Percentiles rank a stretch among this genome's conserved stretches.
Conservation (phyloP, 1,140 invertebrate genomes). For the Steinernema khuongi region DNA sequence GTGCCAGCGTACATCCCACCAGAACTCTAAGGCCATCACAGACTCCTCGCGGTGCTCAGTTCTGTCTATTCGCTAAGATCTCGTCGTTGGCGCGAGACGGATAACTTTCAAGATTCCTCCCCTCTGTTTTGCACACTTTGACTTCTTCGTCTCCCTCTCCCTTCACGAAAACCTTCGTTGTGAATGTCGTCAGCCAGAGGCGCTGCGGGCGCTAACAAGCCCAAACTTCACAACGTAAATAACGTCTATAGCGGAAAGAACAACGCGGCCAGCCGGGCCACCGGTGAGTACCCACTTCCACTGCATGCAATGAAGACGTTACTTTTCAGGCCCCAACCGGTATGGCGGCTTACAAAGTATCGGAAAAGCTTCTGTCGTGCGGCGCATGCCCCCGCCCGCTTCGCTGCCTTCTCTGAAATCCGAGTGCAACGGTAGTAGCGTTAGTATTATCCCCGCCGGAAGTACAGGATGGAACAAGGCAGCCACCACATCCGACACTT, state of each 20-base stretch:
- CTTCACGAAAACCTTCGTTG: background rate
- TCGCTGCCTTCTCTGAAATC: conserved; percentile 56
- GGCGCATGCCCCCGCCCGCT: conserved; percentile 58
- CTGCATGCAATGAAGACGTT: background rate
- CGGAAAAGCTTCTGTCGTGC: conserved; percentile 53
- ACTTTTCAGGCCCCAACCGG: conserved; percentile 41
- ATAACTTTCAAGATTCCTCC: conserved; percentile 13
- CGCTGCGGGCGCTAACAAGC: conserved; percentile 49
- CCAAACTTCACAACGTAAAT: conserved; percentile 54
- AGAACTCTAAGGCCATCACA: background rate
- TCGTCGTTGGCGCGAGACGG: background rate
- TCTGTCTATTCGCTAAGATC: background rate
- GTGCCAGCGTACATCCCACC: background rate
- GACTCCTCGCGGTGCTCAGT: background rate
- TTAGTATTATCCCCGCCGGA: conserved; percentile 48
- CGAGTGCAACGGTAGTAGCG: conserved; percentile 49
- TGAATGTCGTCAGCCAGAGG: conserved; percentile 24
- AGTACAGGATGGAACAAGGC: conserved; percentile 56
- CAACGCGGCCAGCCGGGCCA: conserved; percentile 29
- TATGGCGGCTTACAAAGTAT: conserved; percentile 50
- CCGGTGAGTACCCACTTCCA: conserved; percentile 27
- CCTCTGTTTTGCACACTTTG: background rate
- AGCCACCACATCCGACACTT: conserved; percentile 21
- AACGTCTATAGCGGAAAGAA: conserved; percentile 48
- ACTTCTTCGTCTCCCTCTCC: conserved; percentile 3